Base-by-base conservation (phyloP, 2,888 invertebrate species). In the Drosophila kokeensis region DNA sequence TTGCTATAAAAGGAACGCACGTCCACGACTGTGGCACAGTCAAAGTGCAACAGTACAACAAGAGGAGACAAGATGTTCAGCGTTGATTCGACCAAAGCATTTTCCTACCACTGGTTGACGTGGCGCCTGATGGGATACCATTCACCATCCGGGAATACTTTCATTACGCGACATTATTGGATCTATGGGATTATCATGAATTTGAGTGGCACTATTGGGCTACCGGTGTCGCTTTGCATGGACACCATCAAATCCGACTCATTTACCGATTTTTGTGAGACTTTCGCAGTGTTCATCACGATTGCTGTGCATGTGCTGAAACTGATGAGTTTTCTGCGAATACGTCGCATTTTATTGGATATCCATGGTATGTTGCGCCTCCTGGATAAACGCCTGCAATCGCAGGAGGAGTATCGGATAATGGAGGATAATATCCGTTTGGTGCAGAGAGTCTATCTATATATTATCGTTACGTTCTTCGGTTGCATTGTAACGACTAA, bases 91-190 rank as follows among this genome's bases (percentile, higher is more conserved):
- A 72, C 64, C 4, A 27, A 65, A 8, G 91, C 92, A 2, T 82
- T 93, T 48, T 67, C 76, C 15, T 73, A 74, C 57, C 90, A 90
- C 27, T 93, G 92, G 92, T n/a, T 36, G 10, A 54, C 88, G 8
- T 92, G 91, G 90, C 78, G 79, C 24, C 5, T 84, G 5, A 67
- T 81, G 8, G 93, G 93, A 2, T 6, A 91, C 18, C 60, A 87
- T 63, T 74, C 86, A 2, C 87, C 90, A 1, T 27, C 42, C 0
- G 61, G 11, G 6, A 42, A 64, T 10, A 67, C 74, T 2, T 45
- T 61, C 10, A 86, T 85, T 83, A 69, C 64, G 3, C 62, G 73
- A 0, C 73, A 79, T 1, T 92, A 92, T 68, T 62, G 42, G 2
- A 27, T 64, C 2, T 90, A 90, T 52, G 63, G 81, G 4, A 52